These are phyloP conservation scores for Xenopus borealis DNA, from an alignment of 2,113 vertebrate genomes.

Conservation along the genomic window DNA sequence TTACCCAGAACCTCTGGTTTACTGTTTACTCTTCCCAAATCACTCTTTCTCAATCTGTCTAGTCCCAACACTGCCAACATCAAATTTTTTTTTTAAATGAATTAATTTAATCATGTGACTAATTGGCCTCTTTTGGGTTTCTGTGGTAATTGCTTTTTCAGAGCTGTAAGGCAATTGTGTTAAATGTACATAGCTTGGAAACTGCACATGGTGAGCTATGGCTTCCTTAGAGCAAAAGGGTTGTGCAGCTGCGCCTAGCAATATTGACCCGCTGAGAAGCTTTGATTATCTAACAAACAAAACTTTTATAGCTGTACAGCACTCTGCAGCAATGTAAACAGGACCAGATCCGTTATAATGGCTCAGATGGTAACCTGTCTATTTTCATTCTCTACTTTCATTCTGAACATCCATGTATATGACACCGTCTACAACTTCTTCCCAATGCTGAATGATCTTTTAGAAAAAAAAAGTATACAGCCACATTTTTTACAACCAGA, in stretches of 20 bases:
- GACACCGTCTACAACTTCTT: too few relatives aligned
- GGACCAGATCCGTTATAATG: not conserved
- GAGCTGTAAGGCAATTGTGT: conserved; percentile 77
- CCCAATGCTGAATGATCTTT: too few relatives aligned
- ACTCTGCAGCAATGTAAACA: conserved; percentile 20
- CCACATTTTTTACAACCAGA: too few relatives aligned
- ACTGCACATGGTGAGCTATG: conserved; percentile 62
- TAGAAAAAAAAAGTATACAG: too few relatives aligned
- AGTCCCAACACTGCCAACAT: conserved; percentile 34
- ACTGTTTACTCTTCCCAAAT: not conserved
- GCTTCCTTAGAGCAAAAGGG: conserved; percentile 65
- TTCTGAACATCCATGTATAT: too few relatives aligned
- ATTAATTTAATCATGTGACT: conserved; percentile 85
- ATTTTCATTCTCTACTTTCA: too few relatives aligned
- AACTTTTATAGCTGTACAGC: conserved; percentile 58
- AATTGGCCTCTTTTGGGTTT: conserved; percentile 82
- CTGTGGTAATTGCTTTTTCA: conserved; percentile 81
- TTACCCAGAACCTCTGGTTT: not conserved
- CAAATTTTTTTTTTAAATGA: conserved; percentile 71
- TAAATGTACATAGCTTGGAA: conserved; percentile 81
- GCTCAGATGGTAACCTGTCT: too few relatives aligned
- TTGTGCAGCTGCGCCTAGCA: conserved; percentile 62
- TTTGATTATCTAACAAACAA: conserved; percentile 59
- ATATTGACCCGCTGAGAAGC: conserved; percentile 69
- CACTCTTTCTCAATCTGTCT: conserved; percentile 5